These are phyloP conservation scores for Lasius platythorax DNA, from an alignment of 2,888 invertebrate genomes.

Conservation along the genomic window DNA sequence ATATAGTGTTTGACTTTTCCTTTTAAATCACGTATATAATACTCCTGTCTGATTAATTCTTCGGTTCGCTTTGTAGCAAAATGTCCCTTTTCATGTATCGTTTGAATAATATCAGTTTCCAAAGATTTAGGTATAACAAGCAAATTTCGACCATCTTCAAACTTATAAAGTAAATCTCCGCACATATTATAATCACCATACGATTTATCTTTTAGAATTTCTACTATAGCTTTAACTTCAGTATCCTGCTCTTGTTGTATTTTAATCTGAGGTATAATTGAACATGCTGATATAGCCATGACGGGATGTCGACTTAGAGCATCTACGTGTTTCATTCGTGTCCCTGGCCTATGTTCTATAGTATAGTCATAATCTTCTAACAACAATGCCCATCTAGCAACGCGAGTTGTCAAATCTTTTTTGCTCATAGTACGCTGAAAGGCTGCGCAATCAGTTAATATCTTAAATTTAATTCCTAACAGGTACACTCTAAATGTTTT, in stretches of 20 bases:
- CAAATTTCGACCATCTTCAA: not conserved
- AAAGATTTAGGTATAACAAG: not conserved
- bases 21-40: conserved; percentile 50
- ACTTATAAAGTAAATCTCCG: conserved; percentile 7
- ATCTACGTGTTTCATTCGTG: conserved; percentile 57
- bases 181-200: conserved; percentile 48
- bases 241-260: conserved; percentile 17
- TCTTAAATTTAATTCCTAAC: conserved; percentile 56
- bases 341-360: conserved; percentile 53
- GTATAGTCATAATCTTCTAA: conserved; percentile 51
- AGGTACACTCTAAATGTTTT: conserved; percentile 52
- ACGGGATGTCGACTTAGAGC: conserved; percentile 49
- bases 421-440: conserved; percentile 59
- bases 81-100: conserved; percentile 40
- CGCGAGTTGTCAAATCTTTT: conserved; percentile 38
- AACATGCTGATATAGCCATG: not conserved
- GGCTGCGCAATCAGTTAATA: conserved; percentile 58
- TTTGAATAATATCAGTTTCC: not conserved
- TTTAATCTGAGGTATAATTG: not conserved
- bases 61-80: conserved; percentile 12
- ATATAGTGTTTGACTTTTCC: conserved; percentile 52
- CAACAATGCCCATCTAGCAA: conserved; percentile 53
- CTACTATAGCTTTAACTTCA: conserved; percentile 6
- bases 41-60: conserved; percentile 35
- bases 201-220: conserved; percentile 38